Percentiles rank a stretch among this genome's conserved stretches.
phyloP scores from a whole-genome alignment of 2,888 invertebrate genomes.

The Cantharis flavilabris region DNA sequence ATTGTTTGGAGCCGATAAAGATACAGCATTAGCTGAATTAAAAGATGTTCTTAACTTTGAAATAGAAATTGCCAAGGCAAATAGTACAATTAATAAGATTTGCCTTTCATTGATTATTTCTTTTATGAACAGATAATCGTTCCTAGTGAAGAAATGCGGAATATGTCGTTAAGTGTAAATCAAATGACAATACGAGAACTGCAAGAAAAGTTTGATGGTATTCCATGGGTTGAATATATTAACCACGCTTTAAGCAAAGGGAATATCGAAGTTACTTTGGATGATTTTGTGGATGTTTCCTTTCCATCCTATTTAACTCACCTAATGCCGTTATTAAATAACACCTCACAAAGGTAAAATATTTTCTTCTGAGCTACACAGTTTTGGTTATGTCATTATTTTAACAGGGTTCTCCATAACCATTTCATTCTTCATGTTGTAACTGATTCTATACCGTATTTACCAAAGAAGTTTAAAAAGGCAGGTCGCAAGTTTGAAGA shows the following conservation, averaged over 20 bases:
- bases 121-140: constrained; percentile 72
- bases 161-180: constrained; percentile 89
- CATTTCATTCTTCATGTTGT: constrained; percentile 59
- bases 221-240: constrained; percentile 84
- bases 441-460: constrained; percentile 42
- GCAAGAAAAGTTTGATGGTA: constrained; percentile 72
- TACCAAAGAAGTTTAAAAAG: constrained; percentile 16
- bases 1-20: constrained; percentile 81
- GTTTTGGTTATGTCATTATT: constrained; percentile 43
- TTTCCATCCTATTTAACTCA: constrained; percentile 80
- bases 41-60: constrained; percentile 84
- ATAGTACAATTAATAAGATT: neutral
- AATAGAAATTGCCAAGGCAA: constrained; percentile 86
- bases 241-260: constrained; percentile 71
- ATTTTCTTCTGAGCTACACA: neutral
- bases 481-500: constrained; percentile 5
- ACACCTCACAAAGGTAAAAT: constrained; percentile 61
- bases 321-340: constrained; percentile 65
- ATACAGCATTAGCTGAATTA: constrained; percentile 71
- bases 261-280: constrained; percentile 67
- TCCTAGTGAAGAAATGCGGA: constrained; percentile 87
- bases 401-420: constrained; percentile 56
- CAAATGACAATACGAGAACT: constrained; percentile 82
- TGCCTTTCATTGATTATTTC: constrained; percentile 43
- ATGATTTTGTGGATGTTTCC: constrained; percentile 82